Base-by-base conservation (phyloP, 2,888 invertebrate species). In the Orthosia cruda region DNA sequence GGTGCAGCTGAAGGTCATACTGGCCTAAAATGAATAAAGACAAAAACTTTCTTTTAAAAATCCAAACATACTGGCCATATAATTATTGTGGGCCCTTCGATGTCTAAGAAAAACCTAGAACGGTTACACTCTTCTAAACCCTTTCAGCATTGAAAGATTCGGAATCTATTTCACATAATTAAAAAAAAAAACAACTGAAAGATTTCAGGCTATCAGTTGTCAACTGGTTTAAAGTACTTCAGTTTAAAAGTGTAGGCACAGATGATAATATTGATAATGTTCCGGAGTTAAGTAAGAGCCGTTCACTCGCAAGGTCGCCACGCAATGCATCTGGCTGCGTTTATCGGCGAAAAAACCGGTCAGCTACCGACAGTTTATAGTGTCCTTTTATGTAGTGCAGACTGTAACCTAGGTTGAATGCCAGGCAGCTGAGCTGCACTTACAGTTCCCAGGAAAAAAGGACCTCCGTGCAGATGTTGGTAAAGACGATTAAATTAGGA, bases 261-360 rank as follows among this genome's bases (percentile, higher is more conserved):
- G 54, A 69, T 80, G 75, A 76, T 75, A 79, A 71, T 62, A 63
- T 67, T 63, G 76, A 83, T 73, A 78, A 59, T 71, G 58, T 84
- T 67, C 69, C 75, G 73, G 61, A 67, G 76, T 81, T 74, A 26
- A 85, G 79, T 82, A 87, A 87, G 77, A 86, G 80, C 74, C 85
- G 71, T 80, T 87, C 83, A 76, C 88, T 83, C 57, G 52, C 88
- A 88, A 88, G 87, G 87, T 81, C 85, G 80, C 74, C 45, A 58
- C 69, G 77, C 76, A 81, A 68, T 78, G 80, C 85, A 85, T 80
- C 80, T 80, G 86, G 74, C 76, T 68, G 55, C 77, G 32, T 74
- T 71, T 76, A 80, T 76, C 83, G 59, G 73, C 52, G 63, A 84
- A 86, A 87, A 84, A 86, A 86, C 88, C 83, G 84, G 85, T 79